phyloP scores from a whole-genome alignment of 2,113 vertebrate species.

The Psilopogon haemacephalus region DNA sequence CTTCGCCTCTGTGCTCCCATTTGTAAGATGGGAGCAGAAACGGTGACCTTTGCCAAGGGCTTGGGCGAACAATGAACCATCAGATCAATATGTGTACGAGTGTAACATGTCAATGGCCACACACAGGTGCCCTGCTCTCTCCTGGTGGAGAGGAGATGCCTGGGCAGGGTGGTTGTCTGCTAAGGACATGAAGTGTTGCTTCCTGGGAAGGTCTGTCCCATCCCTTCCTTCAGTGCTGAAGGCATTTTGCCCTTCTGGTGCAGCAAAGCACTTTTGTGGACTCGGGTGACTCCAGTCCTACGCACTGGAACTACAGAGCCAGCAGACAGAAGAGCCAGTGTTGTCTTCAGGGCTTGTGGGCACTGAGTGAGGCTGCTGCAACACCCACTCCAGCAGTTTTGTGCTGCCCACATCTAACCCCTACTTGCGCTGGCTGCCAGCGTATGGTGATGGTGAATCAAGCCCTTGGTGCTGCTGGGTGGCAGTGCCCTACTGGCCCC shows the following conservation, averaged over 20 bases:
- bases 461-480: rapidly evolving
- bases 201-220: not conserved
- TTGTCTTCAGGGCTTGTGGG: not conserved
- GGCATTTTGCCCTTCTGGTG: rapidly evolving
- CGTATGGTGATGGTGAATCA: rapidly evolving
- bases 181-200: not conserved
- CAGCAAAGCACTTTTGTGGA: not conserved
- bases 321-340: not conserved
- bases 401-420: not conserved
- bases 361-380: not conserved
- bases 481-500: rapidly evolving
- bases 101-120: conserved; percentile 4
- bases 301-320: rapidly evolving
- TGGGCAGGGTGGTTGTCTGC: not conserved
- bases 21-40: not conserved
- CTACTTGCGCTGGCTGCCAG: not conserved
- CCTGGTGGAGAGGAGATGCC: not conserved
- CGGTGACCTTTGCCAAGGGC: conserved; percentile 63
- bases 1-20: not conserved
- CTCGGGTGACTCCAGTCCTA: rapidly evolving
- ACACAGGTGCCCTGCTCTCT: not conserved
- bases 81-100: conserved; percentile 41
- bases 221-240: rapidly evolving
- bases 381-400: rapidly evolving
- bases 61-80: conserved; percentile 11